Base-by-base conservation (phyloP, 2,888 invertebrate species). In the Leucophora obtusa region DNA sequence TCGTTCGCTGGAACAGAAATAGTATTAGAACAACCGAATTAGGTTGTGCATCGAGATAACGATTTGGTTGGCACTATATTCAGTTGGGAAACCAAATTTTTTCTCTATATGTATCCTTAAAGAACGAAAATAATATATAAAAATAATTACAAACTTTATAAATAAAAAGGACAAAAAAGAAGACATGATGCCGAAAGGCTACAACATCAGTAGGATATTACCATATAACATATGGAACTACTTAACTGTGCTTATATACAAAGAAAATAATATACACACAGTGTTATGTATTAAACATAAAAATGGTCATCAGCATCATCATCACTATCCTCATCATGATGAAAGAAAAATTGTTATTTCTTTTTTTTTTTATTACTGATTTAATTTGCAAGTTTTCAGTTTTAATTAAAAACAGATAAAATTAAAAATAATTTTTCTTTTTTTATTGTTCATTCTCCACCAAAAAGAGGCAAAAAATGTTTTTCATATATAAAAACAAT, bases 341-440 rank as follows among this genome's bases (percentile, higher is more conserved):
- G 69, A 81, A 77, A 70, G 73, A 65, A 69, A 71, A 80, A 75
- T 68, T 71, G 43, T 62, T 3, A 58, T 63, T 51, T 56, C 50
- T 47, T 62, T 60, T 63, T 69, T 63, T 35, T 63, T 35, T 35
- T 66, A 43, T 76, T 73, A 70, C 83, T 83, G 83, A 83, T 83
- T 83, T 83, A 83, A 83, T 83, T 83, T 83, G 76, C 79, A 83
- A 83, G 82, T 83, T 82, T 87, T 87, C 87, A 87, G 86, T 87
- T 88, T 88, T 88, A 87, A 87, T 87, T 87, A 87, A 87, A 87
- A 86, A 87, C 87, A 86, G 83, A 83, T 84, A 82, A 84, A 82
- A 83, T 74, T 80, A 86, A 85, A 86, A 82, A 78, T 78, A 50
- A 77, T 71, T 71, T 77, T 66, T 66, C 66, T 78, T 78, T 72